Evolutionary conservation across 2,888 invertebrate species (phyloP), one percentile per base, ranked within the genome.

Genomic region (Agapostemon virescens): DNA sequence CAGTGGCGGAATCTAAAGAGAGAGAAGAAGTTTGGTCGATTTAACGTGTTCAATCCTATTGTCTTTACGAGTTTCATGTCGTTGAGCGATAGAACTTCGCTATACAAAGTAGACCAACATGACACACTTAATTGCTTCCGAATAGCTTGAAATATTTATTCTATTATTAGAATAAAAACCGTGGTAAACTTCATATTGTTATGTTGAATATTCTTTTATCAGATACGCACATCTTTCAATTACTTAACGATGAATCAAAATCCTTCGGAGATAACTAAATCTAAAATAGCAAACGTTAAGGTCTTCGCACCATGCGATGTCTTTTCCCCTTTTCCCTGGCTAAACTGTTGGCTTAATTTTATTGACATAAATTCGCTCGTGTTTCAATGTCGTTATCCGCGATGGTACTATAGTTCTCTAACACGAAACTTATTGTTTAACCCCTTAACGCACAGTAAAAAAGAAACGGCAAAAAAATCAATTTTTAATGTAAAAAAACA

Each of bases 21-120:
- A 63, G 61, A 69, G 76, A 83, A 84, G 77, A 85, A 83, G 84
- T 85, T 85, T 85, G 84, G 84, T 85, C 85, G 85, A 85, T 85
- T 84, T 79, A 80, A 82, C 74, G 58, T 58, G 78, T 82, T 85
- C 84, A 77, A 82, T 82, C 74, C 77, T 77, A 80, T 74, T 84
- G 70, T 80, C 72, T 70, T 81, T 55, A 81, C 66, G 58, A 66
- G 70, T 69, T 77, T 77, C 77, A 33, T 66, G 77, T 73, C 70
- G 79, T 55, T 73, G 66, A 69, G 66, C 80, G 80, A 80, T 80
- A 58, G 71, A 79, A 76, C 52, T 75, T 79, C 52, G 55, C 33
- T 76, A 40, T 33, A 58, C 58, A 58, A 30, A 20, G 58, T 20
- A 20, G 58, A 9, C 30, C 30, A 58, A 63, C 3, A 33, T 2